A percentile compares a stretch with the other conserved stretches of the same genome.
Conservation (phyloP, 2,797 vertebrate genomes). For the Cryptoprocta ferox region DNA sequence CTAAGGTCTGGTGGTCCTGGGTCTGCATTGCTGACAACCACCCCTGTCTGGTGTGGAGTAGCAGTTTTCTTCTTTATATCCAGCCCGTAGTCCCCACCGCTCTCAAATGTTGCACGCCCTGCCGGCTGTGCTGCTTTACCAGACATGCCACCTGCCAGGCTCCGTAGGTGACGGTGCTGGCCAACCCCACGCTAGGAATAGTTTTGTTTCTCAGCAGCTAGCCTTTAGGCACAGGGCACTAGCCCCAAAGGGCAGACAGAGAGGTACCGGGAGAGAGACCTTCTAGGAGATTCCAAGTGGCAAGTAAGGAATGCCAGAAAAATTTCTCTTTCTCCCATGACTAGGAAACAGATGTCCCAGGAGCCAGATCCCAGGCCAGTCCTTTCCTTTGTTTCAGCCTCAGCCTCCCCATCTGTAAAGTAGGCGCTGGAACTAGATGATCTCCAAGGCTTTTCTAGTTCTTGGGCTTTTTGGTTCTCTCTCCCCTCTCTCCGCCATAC, state of each 20-base stretch:
- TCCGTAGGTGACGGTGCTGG: rapidly evolving
- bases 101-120: rapidly evolving
- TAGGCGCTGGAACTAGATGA: neutral
- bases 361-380: neutral
- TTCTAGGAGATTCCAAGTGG: neutral
- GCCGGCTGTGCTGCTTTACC: rapidly evolving
- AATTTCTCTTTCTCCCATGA: neutral
- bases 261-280: neutral
- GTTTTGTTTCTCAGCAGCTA: neutral
- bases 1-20: neutral
- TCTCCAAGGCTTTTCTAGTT: neutral
- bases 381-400: neutral
- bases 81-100: neutral
- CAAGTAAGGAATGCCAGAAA: neutral
- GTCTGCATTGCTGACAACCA: neutral
- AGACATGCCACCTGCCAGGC: neutral
- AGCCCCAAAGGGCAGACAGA: neutral
- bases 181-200: rapidly evolving
- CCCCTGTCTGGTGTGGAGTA: neutral
- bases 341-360: neutral
- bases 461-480: neutral
- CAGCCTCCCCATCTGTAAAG: neutral
- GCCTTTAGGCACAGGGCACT: neutral
- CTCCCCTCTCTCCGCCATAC: neutral
- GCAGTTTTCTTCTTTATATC: neutral